These are phyloP conservation scores for Xestia c-nigrum DNA, from an alignment of 2,888 invertebrate genomes.

Conservation along the genomic window DNA sequence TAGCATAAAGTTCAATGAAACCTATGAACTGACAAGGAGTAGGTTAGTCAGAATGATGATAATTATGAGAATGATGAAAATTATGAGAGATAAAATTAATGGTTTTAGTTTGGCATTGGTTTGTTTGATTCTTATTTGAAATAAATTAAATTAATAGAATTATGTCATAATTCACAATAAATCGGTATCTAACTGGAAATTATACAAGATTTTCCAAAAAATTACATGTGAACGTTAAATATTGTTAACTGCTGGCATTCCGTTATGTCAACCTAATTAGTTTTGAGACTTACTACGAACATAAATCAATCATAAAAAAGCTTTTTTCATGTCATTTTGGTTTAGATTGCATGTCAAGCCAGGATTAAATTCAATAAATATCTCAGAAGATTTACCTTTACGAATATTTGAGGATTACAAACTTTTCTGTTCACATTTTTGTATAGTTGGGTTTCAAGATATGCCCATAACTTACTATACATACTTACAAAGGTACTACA, in stretches of 20 bases:
- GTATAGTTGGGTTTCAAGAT: background rate
- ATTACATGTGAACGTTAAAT: background rate
- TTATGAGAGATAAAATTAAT: background rate
- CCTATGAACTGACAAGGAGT: background rate
- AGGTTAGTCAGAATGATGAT: background rate
- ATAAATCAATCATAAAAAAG: background rate
- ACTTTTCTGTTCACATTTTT: background rate
- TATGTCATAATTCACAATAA: no score
- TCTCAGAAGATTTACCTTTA: background rate
- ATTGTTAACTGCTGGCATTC: background rate
- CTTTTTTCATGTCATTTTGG: no score
- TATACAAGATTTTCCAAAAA: background rate
- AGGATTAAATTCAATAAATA: background rate
- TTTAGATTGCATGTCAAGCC: no score
- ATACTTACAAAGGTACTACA: background rate
- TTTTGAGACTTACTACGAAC: background rate
- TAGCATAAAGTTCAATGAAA: background rate
- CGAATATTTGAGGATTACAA: background rate
- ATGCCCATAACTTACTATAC: background rate
- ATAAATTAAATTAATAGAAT: background rate
- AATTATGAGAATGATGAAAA: background rate
- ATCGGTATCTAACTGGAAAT: background rate
- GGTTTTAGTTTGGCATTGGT: background rate
- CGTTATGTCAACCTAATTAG: no score
- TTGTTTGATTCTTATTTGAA: background rate